A percentile compares a stretch with the other conserved stretches of the same genome.
phyloP scores from a whole-genome alignment of 30 jellyfish, hydroid and myxozoan genomes.

The Aurelia sp. region DNA sequence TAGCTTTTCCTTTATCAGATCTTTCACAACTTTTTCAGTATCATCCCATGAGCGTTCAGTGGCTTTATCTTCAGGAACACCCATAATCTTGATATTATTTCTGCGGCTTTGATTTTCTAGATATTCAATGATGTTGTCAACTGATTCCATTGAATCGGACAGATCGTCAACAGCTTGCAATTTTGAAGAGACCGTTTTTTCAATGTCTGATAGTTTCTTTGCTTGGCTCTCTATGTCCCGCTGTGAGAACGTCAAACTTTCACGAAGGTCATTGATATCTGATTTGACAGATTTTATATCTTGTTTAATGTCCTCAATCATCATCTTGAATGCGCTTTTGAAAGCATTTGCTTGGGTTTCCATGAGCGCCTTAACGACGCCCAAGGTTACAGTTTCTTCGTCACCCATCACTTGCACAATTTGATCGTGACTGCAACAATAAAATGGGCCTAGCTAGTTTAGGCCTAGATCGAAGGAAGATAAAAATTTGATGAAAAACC shows the following conservation, averaged over 20 bases:
- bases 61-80: too few relatives aligned
- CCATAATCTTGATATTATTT: too few relatives aligned
- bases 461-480: neutral
- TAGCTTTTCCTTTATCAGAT: too few relatives aligned
- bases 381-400: neutral
- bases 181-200: neutral
- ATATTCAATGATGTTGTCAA: too few relatives aligned
- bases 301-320: slow-evolving; percentile 3
- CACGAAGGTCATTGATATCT: slow-evolving; percentile 11
- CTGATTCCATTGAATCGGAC: too few relatives aligned
- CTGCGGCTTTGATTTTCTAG: too few relatives aligned
- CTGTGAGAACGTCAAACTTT: slow-evolving; percentile 4
- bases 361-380: slow-evolving; percentile 12
- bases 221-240: neutral
- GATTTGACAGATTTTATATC: slow-evolving; percentile 1
- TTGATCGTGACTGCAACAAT: slow-evolving; percentile 2
- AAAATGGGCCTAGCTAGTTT: slow-evolving; percentile 1
- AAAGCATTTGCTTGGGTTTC: slow-evolving; percentile 5
- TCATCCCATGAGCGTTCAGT: too few relatives aligned
- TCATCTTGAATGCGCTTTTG: slow-evolving; percentile 8
- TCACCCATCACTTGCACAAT: slow-evolving; percentile 7
- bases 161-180: too few relatives aligned
- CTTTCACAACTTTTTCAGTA: too few relatives aligned
- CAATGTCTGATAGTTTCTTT: neutral
- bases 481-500: neutral